Percentiles rank a stretch among this genome's conserved stretches.
These are phyloP conservation scores for Menura novaehollandiae DNA, from an alignment of 2,113 vertebrate genomes.

Conservation along the genomic window DNA sequence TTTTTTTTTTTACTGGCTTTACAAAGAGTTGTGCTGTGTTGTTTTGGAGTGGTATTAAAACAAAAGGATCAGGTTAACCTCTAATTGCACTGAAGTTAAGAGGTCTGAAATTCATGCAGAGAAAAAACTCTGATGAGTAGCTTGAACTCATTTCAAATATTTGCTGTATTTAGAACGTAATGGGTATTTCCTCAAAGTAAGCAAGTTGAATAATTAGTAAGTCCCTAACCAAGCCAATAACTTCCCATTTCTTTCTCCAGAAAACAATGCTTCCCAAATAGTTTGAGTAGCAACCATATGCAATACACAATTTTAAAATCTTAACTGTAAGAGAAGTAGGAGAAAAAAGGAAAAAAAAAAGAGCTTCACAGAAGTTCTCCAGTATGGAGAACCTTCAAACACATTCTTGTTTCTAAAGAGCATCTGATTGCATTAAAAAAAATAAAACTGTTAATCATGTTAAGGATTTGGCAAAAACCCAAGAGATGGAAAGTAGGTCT, in stretches of 20 bases:
- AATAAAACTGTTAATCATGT: not conserved
- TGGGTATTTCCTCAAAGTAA: slow-evolving; percentile 50
- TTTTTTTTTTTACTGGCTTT: not conserved
- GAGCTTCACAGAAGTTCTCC: not conserved
- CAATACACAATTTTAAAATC: not conserved
- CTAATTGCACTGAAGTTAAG: slow-evolving; percentile 40
- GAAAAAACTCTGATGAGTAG: not conserved
- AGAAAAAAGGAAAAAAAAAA: not conserved
- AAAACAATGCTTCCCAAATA: slow-evolving; percentile 6
- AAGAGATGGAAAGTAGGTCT: not conserved
- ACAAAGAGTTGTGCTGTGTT: not conserved
- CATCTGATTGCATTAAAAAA: not conserved
- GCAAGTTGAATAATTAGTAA: slow-evolving; percentile 28
- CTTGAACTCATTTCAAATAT: slow-evolving; percentile 53
- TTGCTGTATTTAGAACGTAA: slow-evolving; percentile 14
- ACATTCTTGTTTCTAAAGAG: not conserved
- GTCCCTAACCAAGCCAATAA: slow-evolving; percentile 14
- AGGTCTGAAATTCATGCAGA: not conserved
- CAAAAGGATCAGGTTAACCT: slow-evolving; percentile 37
- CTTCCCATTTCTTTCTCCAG: slow-evolving; percentile 21
- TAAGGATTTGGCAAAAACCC: not conserved
- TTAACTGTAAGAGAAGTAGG: not conserved
- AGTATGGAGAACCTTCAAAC: not conserved
- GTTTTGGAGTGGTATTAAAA: slow-evolving; percentile 18
- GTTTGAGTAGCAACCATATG: not conserved